Percentiles rank a stretch among this genome's conserved stretches.
phyloP scores from a whole-genome alignment of 1,140 invertebrate species.

The Drosophila insularis region DNA sequence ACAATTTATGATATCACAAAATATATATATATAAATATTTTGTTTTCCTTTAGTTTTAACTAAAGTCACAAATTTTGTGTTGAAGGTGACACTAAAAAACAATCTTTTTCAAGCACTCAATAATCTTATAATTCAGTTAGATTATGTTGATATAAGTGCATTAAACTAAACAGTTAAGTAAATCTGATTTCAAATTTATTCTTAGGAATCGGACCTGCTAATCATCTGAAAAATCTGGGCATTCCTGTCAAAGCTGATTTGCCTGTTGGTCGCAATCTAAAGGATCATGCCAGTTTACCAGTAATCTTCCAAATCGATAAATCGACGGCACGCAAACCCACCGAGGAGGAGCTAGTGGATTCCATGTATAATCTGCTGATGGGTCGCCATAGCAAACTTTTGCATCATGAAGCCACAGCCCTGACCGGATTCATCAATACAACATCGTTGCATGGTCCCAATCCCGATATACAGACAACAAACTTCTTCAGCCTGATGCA shows the following conservation, averaged over 20 bases:
- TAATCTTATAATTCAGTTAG: no score
- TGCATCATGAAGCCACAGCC: slow-evolving; percentile 78
- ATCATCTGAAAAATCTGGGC: slow-evolving; percentile 81
- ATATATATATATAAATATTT: no score
- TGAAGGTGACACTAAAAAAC: not conserved
- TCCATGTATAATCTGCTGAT: slow-evolving; percentile 77
- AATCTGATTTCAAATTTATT: not conserved
- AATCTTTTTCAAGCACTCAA: not conserved
- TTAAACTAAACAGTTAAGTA: no score
- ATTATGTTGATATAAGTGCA: no score
- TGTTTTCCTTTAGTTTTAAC: not conserved
- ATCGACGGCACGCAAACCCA: slow-evolving; percentile 70
- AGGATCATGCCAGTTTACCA: slow-evolving; percentile 84
- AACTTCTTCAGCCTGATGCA: slow-evolving; percentile 80
- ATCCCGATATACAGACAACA: slow-evolving; percentile 82
- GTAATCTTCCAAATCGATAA: slow-evolving; percentile 81
- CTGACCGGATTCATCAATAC: slow-evolving; percentile 82
- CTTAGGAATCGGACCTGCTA: slow-evolving; percentile 82
- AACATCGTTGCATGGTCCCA: slow-evolving; percentile 68
- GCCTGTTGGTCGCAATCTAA: slow-evolving; percentile 89
- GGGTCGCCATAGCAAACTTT: slow-evolving; percentile 71
- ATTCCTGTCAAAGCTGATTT: slow-evolving; percentile 84
- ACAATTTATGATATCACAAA: slow-evolving; percentile 15
- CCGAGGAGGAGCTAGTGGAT: slow-evolving; percentile 77
- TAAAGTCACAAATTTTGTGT: not conserved